Base-by-base conservation (phyloP, 2,888 invertebrate species). In the Troides oblongomaculatus region DNA sequence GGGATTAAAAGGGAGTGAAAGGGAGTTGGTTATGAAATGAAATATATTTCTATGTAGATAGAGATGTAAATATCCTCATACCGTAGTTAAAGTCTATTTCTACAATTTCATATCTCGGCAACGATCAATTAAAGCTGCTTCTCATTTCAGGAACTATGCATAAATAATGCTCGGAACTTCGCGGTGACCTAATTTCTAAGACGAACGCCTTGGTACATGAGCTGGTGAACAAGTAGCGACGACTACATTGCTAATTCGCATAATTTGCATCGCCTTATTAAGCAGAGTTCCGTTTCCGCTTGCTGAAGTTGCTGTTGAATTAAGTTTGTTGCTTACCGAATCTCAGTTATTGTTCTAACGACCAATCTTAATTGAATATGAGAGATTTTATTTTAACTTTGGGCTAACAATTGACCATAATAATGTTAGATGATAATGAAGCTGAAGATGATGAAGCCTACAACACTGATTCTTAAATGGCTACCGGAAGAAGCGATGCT, bases 241-340 rank as follows among this genome's bases (percentile, higher is more conserved):
- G 21, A 67, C 56, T 67, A 43, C 67, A 76, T 74, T 72, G 76
- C 80, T 85, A 85, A 86, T 88, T 84, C 83, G 79, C 82, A 85
- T 86, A 86, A 87, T 85, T 85, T 81, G 75, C 79, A 68, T 46
- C 62, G 62, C 68, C 58, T 59, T 68, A 68, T 63, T 68, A 68
- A 63, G 36, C 25, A 53, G 62, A 39, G 30, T 63, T 59, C 59
- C 59, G 58, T 58, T 30, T 58, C 46, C 3, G 64, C 56, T 67
- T 43, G 25, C 56, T 43, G 36, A 56, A 56, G 46, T 39, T 39
- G 2, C 50, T 62, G 46, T 62, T 36, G 1, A 23, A 43, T 21
- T 57, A 64, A 67, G 67, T 57, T 66, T 36, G 8, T 46, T 46
- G 14, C 46, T 46, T 46, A 46, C 46, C 46, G 46, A 46, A 46